phyloP scores from a whole-genome alignment of 2,113 vertebrate species.

The Notechis scutatus region DNA sequence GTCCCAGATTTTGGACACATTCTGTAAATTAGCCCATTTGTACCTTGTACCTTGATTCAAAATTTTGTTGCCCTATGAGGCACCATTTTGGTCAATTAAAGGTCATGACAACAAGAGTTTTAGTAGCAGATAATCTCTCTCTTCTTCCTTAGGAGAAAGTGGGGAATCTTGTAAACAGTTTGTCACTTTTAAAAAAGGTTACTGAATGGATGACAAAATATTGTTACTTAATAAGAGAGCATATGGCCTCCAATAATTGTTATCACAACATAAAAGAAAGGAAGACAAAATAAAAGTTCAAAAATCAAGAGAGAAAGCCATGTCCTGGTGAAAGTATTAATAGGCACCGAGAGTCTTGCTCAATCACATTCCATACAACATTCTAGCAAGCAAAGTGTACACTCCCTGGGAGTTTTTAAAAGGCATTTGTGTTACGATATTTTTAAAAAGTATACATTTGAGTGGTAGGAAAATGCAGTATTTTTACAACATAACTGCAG shows the following conservation, averaged over 20 bases:
- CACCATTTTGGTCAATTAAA: neutral
- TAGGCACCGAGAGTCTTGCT: neutral
- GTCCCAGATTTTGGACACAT: too few relatives aligned
- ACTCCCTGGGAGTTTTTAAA: neutral
- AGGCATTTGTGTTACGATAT: neutral
- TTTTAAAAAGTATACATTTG: neutral
- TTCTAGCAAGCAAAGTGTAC: neutral
- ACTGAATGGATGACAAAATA: neutral
- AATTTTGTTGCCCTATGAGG: neutral
- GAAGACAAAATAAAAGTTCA: neutral
- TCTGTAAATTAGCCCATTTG: too few relatives aligned
- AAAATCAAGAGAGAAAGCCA: neutral
- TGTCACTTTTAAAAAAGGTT: neutral
- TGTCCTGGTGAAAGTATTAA: neutral
- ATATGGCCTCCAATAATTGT: neutral
- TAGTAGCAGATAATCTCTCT: too few relatives aligned
- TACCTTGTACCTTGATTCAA: too few relatives aligned
- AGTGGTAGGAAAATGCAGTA: neutral
- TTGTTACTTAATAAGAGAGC: neutral
- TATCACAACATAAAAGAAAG: neutral
- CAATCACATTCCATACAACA: neutral
- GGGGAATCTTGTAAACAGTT: neutral
- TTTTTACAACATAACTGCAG: neutral
- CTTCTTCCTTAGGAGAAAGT: neutral
- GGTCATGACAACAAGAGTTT: neutral